Conservation (phyloP, 1,140 invertebrate species). For the Papilio polyxenes region DNA sequence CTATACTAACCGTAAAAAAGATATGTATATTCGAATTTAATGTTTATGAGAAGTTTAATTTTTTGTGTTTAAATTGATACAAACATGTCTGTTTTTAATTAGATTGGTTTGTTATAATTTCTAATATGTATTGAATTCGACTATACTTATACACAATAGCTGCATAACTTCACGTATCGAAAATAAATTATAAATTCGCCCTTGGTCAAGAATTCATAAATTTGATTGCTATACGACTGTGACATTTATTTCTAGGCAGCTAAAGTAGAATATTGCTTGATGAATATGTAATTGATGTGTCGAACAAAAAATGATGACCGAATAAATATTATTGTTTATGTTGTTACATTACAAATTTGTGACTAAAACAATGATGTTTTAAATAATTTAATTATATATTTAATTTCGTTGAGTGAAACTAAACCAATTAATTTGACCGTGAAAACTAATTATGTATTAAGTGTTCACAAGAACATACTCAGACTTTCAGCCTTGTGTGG, state of each 20-base stretch:
- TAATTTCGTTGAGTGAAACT: neutral
- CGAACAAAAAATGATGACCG: constrained; percentile 6
- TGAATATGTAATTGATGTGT: neutral
- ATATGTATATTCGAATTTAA: too few relatives aligned
- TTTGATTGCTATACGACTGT: neutral
- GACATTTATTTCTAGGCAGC: neutral
- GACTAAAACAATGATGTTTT: neutral
- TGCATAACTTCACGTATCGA: constrained; percentile 14
- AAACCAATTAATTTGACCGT: neutral
- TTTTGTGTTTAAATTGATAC: too few relatives aligned
- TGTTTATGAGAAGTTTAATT: too few relatives aligned
- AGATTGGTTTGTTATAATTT: too few relatives aligned
- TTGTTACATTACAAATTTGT: neutral
- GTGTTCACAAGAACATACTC: neutral
- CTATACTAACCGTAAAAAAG: neutral
- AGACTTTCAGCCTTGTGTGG: neutral
- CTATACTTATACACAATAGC: neutral
- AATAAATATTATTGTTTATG: neutral
- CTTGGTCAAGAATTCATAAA: neutral
- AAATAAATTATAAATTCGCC: constrained; percentile 9
- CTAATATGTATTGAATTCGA: too few relatives aligned
- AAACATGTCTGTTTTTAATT: too few relatives aligned
- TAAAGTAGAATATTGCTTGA: constrained; percentile 6
- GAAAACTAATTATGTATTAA: neutral
- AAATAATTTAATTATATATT: neutral